phyloP scores from a whole-genome alignment of 1,140 invertebrate genomes.

The Macrostomum lignano region DNA sequence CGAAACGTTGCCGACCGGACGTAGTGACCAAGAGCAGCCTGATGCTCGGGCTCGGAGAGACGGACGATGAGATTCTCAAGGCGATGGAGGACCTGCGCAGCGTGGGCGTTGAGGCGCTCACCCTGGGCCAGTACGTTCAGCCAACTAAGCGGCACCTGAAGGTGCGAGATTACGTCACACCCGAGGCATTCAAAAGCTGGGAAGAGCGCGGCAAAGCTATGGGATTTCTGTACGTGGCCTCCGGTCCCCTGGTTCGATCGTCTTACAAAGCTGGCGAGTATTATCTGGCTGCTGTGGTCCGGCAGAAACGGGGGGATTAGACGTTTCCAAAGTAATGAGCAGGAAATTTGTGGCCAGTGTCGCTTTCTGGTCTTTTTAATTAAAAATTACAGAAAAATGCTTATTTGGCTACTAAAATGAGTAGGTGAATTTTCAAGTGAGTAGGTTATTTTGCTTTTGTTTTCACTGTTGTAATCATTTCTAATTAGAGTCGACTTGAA shows the following conservation, averaged over 20 bases:
- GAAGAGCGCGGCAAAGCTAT: slow-evolving; percentile 49
- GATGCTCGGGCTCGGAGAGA: slow-evolving; percentile 88
- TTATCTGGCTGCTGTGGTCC: too few species aligned
- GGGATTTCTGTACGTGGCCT: slow-evolving; percentile 83
- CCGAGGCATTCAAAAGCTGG: slow-evolving; percentile 72
- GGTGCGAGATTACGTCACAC: slow-evolving; percentile 78
- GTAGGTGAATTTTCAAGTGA: too few species aligned
- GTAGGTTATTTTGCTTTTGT: too few species aligned
- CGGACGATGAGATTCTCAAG: slow-evolving; percentile 54
- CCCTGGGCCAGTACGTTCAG: slow-evolving; percentile 96
- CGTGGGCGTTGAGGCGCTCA: slow-evolving; percentile 65
- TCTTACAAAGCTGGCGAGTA: slow-evolving; percentile 73
- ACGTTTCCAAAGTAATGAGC: too few species aligned
- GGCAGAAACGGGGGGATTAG: too few species aligned
- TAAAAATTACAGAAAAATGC: too few species aligned
- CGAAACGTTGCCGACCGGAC: slow-evolving; percentile 41
- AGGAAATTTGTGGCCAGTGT: too few species aligned
- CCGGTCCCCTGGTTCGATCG: slow-evolving; percentile 75
- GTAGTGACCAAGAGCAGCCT: slow-evolving; percentile 88
- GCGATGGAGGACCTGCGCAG: slow-evolving; percentile 51
- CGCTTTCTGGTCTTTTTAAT: too few species aligned
- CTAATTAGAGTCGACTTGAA: too few species aligned
- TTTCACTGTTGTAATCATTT: too few species aligned
- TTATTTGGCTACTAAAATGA: too few species aligned
- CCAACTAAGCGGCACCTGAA: slow-evolving; percentile 81